Base-by-base conservation (phyloP, 2,113 vertebrate genomes). In the Ochotona curzoniae region DNA sequence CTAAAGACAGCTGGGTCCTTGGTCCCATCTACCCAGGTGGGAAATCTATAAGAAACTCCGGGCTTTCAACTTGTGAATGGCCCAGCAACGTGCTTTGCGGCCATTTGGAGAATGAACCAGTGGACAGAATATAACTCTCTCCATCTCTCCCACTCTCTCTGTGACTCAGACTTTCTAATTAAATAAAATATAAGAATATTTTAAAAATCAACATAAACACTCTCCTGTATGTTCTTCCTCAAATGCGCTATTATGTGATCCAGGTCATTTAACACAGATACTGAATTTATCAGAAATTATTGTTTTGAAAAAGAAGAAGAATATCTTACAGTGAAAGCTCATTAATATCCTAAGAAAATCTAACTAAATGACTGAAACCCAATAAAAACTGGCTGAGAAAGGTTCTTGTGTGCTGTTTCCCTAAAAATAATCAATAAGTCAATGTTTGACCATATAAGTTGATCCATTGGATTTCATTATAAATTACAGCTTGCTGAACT, bases 211-310 rank as follows among this genome's bases (percentile, higher is more conserved):
- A 89, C 61, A 76, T 83, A 79, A 25, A 60, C 2, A 44, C 1
- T 44, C 3, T 54, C 1, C 26, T 28, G 38, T 44, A 38, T 70
- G 2, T 73, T 81, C 23, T 87, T 35, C 69, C 14, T 92, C 32
- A 79, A 69, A 83, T 44, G 32, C 7, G 38, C 14, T 67, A 73
- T 44, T 47, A 70, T 32, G 3, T 63, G 32, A 1, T 30, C 9
- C 21, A 57, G 8, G 0, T 10, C 0, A 2, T 80, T 2, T 35
- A 7, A 0, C 64, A 83, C 2, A 51, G 2, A 47, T 61, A n/a
- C 3, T 38, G 20, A 91, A 63, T 61, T 38, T 0, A 38, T 49
- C 1, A 30, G 30, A 91, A 86, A 79, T 70, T 91, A 3, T 44
- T 44, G 3, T 44, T 44, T 44, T 74, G 79, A 71, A 94, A 78